Conservation (phyloP, 2,113 vertebrate genomes). For the Madoqua kirkii region DNA sequence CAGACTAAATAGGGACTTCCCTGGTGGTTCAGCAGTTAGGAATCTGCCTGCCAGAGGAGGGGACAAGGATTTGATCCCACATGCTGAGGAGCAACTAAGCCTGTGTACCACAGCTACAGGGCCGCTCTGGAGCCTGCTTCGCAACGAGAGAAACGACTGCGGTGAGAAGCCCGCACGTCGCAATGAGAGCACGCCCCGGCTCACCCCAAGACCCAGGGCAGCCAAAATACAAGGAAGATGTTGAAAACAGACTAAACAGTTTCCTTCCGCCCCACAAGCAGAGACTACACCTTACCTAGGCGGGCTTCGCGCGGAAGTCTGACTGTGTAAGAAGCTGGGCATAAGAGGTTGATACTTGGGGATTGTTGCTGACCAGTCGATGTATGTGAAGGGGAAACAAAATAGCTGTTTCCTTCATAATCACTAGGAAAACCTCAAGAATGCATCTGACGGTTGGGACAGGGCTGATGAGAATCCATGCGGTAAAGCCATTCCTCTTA, state of each 20-base stretch:
- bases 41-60: neutral
- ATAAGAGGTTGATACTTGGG: neutral
- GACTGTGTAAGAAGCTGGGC: neutral
- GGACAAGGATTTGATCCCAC: neutral
- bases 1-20: neutral
- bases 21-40: neutral
- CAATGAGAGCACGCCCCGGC: accelerated
- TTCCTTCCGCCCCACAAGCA: neutral
- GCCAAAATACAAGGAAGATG: neutral
- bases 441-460: neutral
- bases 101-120: neutral
- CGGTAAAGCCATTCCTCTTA: neutral
- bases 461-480: neutral
- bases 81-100: neutral
- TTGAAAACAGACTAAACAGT: neutral
- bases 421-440: neutral
- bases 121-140: neutral
- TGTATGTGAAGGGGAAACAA: neutral
- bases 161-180: accelerated
- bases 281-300: neutral
- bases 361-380: neutral
- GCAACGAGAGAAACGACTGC: accelerated
- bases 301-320: neutral
- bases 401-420: neutral
- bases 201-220: neutral